Base-by-base conservation (phyloP, 2,113 vertebrate genomes). In the Rissa tridactyla region DNA sequence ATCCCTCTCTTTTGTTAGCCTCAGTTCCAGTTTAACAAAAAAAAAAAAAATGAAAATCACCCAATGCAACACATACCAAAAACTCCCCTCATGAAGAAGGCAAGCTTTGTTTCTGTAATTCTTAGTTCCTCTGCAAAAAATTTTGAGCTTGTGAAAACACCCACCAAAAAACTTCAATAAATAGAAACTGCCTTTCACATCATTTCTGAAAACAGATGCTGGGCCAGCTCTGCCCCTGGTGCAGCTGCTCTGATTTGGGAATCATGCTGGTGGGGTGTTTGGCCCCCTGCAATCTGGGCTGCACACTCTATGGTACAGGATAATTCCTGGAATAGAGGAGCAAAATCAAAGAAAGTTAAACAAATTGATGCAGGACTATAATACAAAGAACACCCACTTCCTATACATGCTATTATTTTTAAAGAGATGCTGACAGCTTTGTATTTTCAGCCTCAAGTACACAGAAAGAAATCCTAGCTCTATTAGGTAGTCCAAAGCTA, bases 81-180 rank as follows among this genome's bases (percentile, higher is more conserved):
- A 80, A 8, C 13, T 65, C 15, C 29, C n/a, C 47, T 32, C 4
- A 6, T 5, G 57, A 94, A 82, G 44, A 79, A 58, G n/a, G 32
- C 70, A 79, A 60, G 40, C 29, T 83, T 46, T 90, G 57, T 89
- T 95, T 85, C 76, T 88, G 40, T 61, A 81, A 81, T 81, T 82
- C 51, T 83, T 46, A 90, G 82, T 38, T 94, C n/a, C 83, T 88
- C 82, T 36, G 30, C 13, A 52, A 90, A 93, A 86, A 93, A n/a
- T 2, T 5, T 26, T 49, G 44, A 93, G 55, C 61, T 87, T 71
- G 49, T 64, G 47, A 94, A 96, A 96, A 86, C 40, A 83, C 21
- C 70, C 86, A 94, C 29, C 72, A 90, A 94, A 89, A 72, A 72
- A 15, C 62, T 76, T 75, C 58, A 93, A 46, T 44, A 94, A 95